Conservation (phyloP, 2,113 vertebrate genomes). For the Dryoscopus gambensis region DNA sequence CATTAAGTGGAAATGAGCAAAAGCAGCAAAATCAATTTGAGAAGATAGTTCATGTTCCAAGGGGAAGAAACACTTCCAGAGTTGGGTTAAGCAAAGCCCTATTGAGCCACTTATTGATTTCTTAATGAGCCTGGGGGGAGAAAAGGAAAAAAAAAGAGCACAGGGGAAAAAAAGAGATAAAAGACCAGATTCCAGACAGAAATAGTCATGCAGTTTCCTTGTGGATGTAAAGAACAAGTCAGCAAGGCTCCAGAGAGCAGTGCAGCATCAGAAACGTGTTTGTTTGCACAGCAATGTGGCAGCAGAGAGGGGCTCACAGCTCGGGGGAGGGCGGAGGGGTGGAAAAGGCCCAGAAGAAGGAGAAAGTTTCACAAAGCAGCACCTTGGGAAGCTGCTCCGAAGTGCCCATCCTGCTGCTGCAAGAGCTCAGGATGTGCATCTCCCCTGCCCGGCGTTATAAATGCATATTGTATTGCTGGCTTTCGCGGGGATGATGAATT, state of each 20-base stretch:
- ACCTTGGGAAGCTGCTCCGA: not conserved
- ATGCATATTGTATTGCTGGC: too few species aligned
- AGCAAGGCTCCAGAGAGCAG: not conserved
- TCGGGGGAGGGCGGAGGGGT: fast-evolving
- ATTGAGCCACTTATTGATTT: slow-evolving; percentile 14
- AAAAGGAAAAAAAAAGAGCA: not conserved
- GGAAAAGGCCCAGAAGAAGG: not conserved
- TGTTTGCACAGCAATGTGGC: not conserved
- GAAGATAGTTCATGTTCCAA: not conserved
- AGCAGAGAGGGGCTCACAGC: not conserved
- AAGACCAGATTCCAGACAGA: slow-evolving; percentile 8
- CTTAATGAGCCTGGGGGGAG: not conserved
- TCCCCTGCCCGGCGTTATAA: too few species aligned
- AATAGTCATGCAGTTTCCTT: not conserved
- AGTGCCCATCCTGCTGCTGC: not conserved
- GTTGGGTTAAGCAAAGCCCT: slow-evolving; percentile 3
- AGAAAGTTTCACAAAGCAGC: not conserved
- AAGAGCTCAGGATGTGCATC: not conserved
- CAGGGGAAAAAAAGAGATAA: not conserved
- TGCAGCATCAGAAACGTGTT: not conserved
- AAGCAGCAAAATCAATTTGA: not conserved
- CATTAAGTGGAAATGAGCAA: not conserved
- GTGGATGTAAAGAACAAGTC: not conserved
- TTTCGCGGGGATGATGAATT: too few species aligned
- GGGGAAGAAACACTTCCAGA: not conserved